These are phyloP conservation scores for Amblyteles armatorius DNA, from an alignment of 2,888 invertebrate species.

Conservation along the genomic window DNA sequence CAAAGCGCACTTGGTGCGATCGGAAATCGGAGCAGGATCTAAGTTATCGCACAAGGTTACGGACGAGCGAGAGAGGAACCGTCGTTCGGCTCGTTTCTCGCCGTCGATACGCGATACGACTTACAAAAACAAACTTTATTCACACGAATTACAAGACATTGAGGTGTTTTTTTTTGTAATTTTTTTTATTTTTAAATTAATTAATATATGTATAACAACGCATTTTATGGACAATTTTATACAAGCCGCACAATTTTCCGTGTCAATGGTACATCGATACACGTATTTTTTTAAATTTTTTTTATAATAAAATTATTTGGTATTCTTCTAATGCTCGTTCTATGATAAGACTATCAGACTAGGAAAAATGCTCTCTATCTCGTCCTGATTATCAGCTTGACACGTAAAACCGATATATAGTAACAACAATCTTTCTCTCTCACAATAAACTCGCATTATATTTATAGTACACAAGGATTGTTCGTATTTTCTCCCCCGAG, in stretches of 20 bases:
- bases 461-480: constrained; percentile 57
- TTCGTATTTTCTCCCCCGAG: constrained; percentile 29
- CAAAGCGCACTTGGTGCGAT: background rate
- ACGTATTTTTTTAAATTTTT: constrained; percentile 9
- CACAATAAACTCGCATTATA: constrained; percentile 35
- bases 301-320: constrained; percentile 50
- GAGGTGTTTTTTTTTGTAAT: background rate
- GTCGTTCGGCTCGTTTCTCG: constrained; percentile 6
- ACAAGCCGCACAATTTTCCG: constrained; percentile 56
- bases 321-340: constrained; percentile 48
- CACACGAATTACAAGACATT: constrained; percentile 35
- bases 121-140: background rate
- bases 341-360: constrained; percentile 63
- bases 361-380: constrained; percentile 58
- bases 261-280: constrained; percentile 40
- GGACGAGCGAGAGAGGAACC: background rate
- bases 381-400: constrained; percentile 27
- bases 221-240: constrained; percentile 66
- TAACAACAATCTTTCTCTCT: constrained; percentile 57
- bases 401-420: constrained; percentile 34
- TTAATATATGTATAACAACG: constrained; percentile 57
- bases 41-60: constrained; percentile 6
- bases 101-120: background rate
- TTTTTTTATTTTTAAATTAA: constrained; percentile 37
- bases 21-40: background rate